Percentiles rank a stretch among this genome's conserved stretches.
These are phyloP conservation scores for Mizuhopecten yessoensis DNA, from an alignment of 1,140 invertebrate species.

Conservation along the genomic window DNA sequence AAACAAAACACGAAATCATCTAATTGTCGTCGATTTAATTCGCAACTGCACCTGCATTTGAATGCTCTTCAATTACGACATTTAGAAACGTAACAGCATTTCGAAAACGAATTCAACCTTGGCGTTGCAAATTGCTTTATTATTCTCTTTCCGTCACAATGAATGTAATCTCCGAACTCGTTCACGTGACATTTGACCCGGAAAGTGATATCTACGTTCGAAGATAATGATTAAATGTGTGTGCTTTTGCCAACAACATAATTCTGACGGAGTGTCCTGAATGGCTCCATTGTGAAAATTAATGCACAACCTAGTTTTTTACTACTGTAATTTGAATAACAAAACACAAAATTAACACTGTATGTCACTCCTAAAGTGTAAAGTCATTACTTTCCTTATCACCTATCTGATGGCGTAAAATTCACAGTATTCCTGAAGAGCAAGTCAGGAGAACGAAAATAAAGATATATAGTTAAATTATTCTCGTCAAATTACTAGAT, in stretches of 20 bases:
- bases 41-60: neutral
- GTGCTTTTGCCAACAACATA: neutral
- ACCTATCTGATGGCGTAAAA: too few species aligned
- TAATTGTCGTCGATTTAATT: neutral
- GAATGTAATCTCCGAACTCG: neutral
- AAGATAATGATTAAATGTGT: neutral
- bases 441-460: too few species aligned
- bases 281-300: too few species aligned
- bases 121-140: neutral
- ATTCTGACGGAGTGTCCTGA: neutral
- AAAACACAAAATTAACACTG: neutral
- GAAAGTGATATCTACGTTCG: neutral
- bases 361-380: neutral
- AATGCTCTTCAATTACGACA: neutral
- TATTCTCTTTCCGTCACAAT: neutral
- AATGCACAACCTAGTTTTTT: too few species aligned
- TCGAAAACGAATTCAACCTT: neutral
- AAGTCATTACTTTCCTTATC: neutral
- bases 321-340: too few species aligned
- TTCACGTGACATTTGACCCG: neutral
- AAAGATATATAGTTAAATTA: neutral
- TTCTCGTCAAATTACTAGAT: neutral
- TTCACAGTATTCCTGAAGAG: too few species aligned
- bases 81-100: neutral
- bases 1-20: neutral